Conservation (phyloP, 2,888 invertebrate species). For the Eurytoma adleriae region DNA sequence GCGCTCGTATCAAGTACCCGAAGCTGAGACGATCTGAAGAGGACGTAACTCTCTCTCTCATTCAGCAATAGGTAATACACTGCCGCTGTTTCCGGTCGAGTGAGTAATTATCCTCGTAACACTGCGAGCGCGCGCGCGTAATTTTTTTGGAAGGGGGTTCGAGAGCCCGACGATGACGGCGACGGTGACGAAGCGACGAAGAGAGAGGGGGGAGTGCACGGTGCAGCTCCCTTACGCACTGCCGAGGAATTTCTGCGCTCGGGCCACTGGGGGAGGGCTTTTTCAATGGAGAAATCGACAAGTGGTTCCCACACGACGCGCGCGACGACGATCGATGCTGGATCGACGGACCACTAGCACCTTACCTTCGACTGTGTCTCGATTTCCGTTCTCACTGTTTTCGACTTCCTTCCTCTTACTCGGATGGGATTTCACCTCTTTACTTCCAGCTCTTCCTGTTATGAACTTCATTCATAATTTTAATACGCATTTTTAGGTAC, state of each 20-base stretch:
- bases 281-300: constrained; percentile 63
- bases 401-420: not conserved
- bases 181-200: not conserved
- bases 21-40: constrained; percentile 57
- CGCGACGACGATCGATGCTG: constrained; percentile 53
- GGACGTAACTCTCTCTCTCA: constrained; percentile 59
- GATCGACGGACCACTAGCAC: constrained; percentile 63
- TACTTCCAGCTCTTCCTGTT: not conserved
- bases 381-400: constrained; percentile 6
- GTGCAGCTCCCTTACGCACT: constrained; percentile 52
- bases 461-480: not conserved
- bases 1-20: constrained; percentile 6
- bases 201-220: constrained; percentile 4
- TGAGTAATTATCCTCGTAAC: constrained; percentile 69
- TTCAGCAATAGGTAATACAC: constrained; percentile 66
- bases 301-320: constrained; percentile 73
- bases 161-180: not conserved
- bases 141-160: not conserved
- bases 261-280: constrained; percentile 14
- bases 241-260: constrained; percentile 47
- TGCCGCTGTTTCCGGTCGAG: constrained; percentile 73
- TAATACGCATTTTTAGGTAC: too few relatives aligned
- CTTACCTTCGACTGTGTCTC: constrained; percentile 60
- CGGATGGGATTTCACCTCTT: not conserved
- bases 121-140: not conserved